Conservation (phyloP, 2,113 vertebrate species). For the Hyperopisus bebe region DNA sequence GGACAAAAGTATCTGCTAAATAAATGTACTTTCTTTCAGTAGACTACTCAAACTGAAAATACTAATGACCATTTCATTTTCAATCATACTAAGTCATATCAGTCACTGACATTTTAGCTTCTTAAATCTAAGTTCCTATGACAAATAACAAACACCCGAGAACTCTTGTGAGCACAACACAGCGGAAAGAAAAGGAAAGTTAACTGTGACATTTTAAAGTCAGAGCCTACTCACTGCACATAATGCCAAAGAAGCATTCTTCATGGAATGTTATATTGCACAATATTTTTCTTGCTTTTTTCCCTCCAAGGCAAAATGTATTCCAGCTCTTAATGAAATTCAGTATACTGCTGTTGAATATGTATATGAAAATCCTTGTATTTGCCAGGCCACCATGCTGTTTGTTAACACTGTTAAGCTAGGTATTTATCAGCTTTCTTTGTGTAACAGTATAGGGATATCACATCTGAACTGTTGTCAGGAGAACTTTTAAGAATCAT, state of each 20-base stretch:
- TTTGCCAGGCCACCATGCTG: not conserved
- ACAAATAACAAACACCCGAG: not conserved
- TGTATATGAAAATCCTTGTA: not conserved
- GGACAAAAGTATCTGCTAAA: no score
- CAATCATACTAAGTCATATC: not conserved
- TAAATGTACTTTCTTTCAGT: not conserved
- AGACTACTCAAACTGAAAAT: not conserved
- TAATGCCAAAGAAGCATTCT: not conserved
- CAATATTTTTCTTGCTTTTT: not conserved
- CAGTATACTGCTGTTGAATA: not conserved
- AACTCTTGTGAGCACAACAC: not conserved
- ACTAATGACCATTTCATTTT: not conserved
- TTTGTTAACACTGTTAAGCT: not conserved
- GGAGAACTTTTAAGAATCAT: not conserved
- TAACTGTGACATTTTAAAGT: not conserved
- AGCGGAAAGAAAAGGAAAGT: not conserved
- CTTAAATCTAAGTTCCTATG: not conserved
- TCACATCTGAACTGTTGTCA: not conserved
- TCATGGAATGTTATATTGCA: not conserved
- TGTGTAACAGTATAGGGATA: not conserved
- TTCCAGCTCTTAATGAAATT: not conserved
- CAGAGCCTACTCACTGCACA: not conserved
- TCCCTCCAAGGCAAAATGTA: not conserved
- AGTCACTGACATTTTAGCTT: not conserved
- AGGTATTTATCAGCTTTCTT: not conserved